Base-by-base conservation (phyloP, 2,888 invertebrate species). In the Empis livida region DNA sequence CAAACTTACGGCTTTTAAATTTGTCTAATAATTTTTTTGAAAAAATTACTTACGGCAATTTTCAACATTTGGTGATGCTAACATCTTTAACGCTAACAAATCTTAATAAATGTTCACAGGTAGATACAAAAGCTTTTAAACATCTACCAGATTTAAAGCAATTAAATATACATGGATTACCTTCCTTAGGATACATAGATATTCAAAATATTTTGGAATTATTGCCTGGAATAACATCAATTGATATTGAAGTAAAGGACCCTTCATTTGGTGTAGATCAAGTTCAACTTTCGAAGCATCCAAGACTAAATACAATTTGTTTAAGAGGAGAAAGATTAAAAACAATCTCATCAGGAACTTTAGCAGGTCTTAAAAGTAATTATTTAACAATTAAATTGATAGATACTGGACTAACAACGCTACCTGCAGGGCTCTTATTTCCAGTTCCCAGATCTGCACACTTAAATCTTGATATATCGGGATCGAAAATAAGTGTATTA, bases 171-270 rank as follows among this genome's bases (percentile, higher is more conserved):
- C 83, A 80, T 59, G 80, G 82, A 43, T 84, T 82, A 60, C 89
- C 90, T 0, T 77, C 83, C 56, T 62, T 92, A 20, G 89, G 90
- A 1, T 89, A 89, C 59, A 73, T 89, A 51, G 91, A 92, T 65
- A 77, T 89, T n/a, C 82, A 85, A 59, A 90, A 90, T 1, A 77
- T 91, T 30, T 68, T 92, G n/a, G 80, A 82, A 55, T 74, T 80
- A 53, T 70, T 91, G 57, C 76, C 80, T 2, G 80, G 82, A 0
- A 67, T 92, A 39, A 84, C 90, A 65, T 74, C 71, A 53, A 69
- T 92, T 11, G 87, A 90, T 52, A 79, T 92, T 45, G 93, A 93
- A 71, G 79, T 91, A 0, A 92, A 91, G 64, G 91, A 92, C 55
- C 74, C 84, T 0, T 78, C 77, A 6, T 79, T 90, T 45, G 85